Percentiles rank a stretch among this genome's conserved stretches.
Evolutionary conservation across 2,113 vertebrate species (phyloP).

Genomic region (Chelonoidis abingdonii): DNA sequence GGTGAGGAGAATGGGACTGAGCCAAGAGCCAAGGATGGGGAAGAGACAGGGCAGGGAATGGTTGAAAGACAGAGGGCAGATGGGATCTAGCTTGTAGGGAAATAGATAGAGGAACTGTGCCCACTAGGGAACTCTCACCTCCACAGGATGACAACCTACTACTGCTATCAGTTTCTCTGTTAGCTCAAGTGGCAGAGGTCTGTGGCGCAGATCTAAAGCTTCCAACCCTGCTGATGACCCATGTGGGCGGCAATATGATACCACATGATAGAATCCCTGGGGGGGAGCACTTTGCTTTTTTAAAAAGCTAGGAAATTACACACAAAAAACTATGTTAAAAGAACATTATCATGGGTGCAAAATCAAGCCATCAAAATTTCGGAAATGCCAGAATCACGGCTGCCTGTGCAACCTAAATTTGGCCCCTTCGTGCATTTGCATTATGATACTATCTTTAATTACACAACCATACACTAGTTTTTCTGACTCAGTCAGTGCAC

Average conservation of each 20-base stretch:
- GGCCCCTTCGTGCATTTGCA: background rate
- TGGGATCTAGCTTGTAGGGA: too few relatives aligned
- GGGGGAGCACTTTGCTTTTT: background rate
- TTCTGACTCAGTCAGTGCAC: too few relatives aligned
- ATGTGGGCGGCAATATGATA: background rate
- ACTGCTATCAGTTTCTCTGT: too few relatives aligned
- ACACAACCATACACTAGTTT: background rate
- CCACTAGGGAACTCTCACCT: too few relatives aligned
- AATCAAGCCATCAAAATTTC: background rate
- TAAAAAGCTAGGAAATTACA: background rate
- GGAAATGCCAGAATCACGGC: background rate
- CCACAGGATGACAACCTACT: too few relatives aligned
- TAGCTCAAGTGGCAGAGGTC: background rate
- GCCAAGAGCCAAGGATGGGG: too few relatives aligned
- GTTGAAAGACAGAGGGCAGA: too few relatives aligned
- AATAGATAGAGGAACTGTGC: too few relatives aligned
- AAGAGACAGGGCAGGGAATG: too few relatives aligned
- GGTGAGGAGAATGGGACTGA: too few relatives aligned
- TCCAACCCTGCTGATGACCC: background rate
- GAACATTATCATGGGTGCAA: background rate
- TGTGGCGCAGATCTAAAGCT: background rate
- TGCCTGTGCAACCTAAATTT: background rate
- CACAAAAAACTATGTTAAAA: background rate
- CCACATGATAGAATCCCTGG: background rate
- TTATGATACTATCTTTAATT: background rate